Base-by-base conservation (phyloP, 2,797 vertebrate species). In the Paedocypris micromegethes region DNA sequence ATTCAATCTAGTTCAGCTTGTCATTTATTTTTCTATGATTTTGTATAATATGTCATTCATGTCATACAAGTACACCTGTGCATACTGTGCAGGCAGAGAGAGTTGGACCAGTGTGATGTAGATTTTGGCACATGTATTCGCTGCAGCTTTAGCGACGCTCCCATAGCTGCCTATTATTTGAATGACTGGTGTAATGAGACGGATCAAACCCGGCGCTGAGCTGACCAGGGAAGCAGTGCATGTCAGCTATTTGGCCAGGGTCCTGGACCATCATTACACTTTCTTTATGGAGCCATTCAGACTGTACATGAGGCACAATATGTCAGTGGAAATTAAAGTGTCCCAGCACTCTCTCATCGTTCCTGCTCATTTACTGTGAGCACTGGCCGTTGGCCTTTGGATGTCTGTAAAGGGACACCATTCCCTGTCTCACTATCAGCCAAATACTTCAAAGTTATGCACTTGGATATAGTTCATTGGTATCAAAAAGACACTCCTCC, bases 131-230 rank as follows among this genome's bases (percentile, higher is more conserved):
- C 70, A 51, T 64, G 54, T 57, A 54, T 75, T 73, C 64, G 58
- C 75, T 59, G 42, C 8, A 66, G 66, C 66, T 69, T 77, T 60
- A 69, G 56, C 68, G 68, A 68, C 70, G 68, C 48, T 75, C 73
- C 68, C 66, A 71, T 54, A 62, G 58, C 75, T 66, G 65, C 43
- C 70, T 59, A 59, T 75, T 72, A 68, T 80, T 68, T 74, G 65
- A 78, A 78, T 68, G 75, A 73, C 61, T 77, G 42, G 59, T 73
- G 74, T 73, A 80, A 79, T 78, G 74, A 78, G 76, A 75, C 63
- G 77, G 50, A 76, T 76, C 66, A 72, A 71, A 64, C 68, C 65
- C 68, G 43, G 63, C 64, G 58, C 66, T 57, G 68, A 48, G 57
- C 72, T 72, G 79, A 73, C 75, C 68, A 69, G 72, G 53, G 70